Evolutionary conservation across 2,888 invertebrate genomes (phyloP).

Genomic region (Drosophila infuscata): DNA sequence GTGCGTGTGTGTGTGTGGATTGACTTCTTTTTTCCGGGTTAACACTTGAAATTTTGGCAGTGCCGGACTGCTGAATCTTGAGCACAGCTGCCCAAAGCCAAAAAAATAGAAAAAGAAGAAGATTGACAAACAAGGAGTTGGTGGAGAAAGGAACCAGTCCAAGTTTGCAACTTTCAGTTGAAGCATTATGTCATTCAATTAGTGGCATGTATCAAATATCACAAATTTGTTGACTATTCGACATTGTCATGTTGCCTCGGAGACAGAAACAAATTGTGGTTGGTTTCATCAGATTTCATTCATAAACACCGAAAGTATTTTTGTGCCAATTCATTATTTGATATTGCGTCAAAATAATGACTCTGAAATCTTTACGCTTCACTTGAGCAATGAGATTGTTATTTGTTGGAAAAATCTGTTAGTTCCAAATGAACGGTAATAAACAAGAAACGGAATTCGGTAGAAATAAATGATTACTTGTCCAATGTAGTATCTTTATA

Average conservation of each 20-base stretch:
- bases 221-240: conserved; percentile 40
- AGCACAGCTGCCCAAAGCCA: conserved; percentile 13
- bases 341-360: conserved; percentile 18
- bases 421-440: conserved; percentile 1
- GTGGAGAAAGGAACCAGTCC: not conserved
- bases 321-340: conserved; percentile 36
- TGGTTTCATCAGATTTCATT: conserved; percentile 16
- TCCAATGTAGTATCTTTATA: not conserved
- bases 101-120: not conserved
- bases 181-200: conserved; percentile 48
- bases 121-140: not conserved
- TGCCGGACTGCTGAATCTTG: conserved; percentile 9
- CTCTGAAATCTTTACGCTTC: conserved; percentile 18
- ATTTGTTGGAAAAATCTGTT: not conserved
- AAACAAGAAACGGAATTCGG: not conserved
- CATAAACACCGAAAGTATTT: conserved; percentile 8
- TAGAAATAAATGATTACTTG: not conserved
- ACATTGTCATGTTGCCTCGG: conserved; percentile 23
- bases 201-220: conserved; percentile 41
- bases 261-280: not conserved
- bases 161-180: not conserved
- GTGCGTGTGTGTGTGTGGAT: conserved; percentile 4
- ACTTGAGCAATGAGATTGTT: not conserved
- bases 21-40: conserved; percentile 24
- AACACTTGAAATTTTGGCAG: conserved; percentile 33